These are phyloP conservation scores for Bagarius yarrelli DNA, from an alignment of 2,113 vertebrate genomes.

Conservation along the genomic window DNA sequence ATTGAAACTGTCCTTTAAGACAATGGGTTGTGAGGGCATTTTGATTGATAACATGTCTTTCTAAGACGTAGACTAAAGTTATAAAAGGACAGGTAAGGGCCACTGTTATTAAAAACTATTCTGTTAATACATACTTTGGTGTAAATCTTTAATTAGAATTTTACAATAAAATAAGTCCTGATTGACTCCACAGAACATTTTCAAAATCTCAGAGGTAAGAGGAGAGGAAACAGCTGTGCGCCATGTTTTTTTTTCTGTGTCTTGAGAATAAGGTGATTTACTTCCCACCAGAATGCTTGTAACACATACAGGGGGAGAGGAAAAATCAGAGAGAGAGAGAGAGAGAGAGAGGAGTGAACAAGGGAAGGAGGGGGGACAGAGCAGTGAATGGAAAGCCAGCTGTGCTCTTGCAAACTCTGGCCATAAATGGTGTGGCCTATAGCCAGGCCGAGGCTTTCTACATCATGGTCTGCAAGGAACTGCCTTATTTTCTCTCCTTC, in stretches of 20 bases:
- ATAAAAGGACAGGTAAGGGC: background rate
- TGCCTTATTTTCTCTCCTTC: constrained; percentile 50
- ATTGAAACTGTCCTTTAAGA: background rate
- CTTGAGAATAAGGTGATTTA: constrained; percentile 63
- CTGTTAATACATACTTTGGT: background rate
- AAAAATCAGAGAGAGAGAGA: background rate
- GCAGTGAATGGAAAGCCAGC: constrained; percentile 63
- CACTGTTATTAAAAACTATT: background rate
- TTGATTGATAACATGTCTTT: background rate
- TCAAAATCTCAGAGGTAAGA: constrained; percentile 20
- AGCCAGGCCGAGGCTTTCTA: constrained; percentile 50
- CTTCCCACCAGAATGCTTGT: constrained; percentile 47
- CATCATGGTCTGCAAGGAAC: constrained; percentile 44
- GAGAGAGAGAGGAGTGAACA: constrained; percentile 20
- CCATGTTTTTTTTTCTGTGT: constrained; percentile 56
- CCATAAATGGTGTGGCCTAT: constrained; percentile 56
- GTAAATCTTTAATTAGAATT: background rate
- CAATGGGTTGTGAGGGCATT: background rate
- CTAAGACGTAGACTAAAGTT: background rate
- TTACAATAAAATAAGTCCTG: background rate
- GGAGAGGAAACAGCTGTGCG: constrained; percentile 68
- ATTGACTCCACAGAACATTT: constrained; percentile 5
- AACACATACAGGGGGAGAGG: constrained; percentile 15
- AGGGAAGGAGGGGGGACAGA: constrained; percentile 17
- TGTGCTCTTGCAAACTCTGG: constrained; percentile 60